phyloP scores from a whole-genome alignment of 2,797 vertebrate species.

The Oreonectes daqikongensis region DNA sequence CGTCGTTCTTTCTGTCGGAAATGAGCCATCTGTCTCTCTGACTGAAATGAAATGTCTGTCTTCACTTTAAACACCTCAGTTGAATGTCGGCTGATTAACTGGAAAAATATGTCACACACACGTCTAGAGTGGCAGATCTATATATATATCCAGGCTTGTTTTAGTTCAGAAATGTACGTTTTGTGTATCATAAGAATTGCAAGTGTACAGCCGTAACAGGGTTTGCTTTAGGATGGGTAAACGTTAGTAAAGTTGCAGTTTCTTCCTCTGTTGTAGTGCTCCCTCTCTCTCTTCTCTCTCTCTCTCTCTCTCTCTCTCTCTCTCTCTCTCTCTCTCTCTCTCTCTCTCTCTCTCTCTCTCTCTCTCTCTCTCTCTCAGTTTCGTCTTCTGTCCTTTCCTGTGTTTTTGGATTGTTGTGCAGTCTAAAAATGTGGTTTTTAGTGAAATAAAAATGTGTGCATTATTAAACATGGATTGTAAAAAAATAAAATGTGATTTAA shows the following conservation, averaged over 20 bases:
- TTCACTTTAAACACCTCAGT: conserved; percentile 40
- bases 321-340: background rate
- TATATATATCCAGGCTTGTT: conserved; percentile 3
- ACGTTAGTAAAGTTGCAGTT: background rate
- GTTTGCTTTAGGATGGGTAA: background rate
- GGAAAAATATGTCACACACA: conserved; percentile 46
- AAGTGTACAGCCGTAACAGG: background rate
- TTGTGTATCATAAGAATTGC: background rate
- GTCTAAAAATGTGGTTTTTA: too few relatives aligned
- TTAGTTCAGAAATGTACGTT: conserved; percentile 15
- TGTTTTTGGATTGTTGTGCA: conserved; percentile 58
- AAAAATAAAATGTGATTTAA: too few relatives aligned
- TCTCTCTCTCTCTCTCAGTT: too few relatives aligned
- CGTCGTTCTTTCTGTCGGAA: conserved; percentile 44
- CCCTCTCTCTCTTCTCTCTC: background rate
- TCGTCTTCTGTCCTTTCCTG: background rate
- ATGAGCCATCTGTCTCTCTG: conserved; percentile 46
- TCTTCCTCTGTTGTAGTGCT: background rate
- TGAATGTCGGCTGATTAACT: conserved; percentile 55
- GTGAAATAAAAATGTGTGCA: too few relatives aligned
- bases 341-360: background rate
- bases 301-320: background rate
- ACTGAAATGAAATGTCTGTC: conserved; percentile 48
- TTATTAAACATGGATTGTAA: too few relatives aligned
- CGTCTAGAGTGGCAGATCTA: conserved; percentile 23